These are phyloP conservation scores for Ceryle rudis DNA, from an alignment of 2,797 vertebrate species.

Conservation along the genomic window DNA sequence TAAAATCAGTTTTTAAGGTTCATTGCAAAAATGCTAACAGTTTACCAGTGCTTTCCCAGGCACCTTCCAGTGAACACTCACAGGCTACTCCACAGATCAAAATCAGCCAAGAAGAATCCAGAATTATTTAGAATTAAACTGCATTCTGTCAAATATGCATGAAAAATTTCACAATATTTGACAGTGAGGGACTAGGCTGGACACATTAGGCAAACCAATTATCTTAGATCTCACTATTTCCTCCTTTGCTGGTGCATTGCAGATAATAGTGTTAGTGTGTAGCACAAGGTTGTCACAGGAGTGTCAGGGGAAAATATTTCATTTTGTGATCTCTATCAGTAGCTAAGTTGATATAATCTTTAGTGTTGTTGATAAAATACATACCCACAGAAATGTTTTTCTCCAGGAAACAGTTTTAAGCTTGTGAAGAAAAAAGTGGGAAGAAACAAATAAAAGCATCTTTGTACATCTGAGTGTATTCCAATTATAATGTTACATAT, in stretches of 20 bases:
- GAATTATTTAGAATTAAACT: not conserved
- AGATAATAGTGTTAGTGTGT: not conserved
- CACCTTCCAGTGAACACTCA: not conserved
- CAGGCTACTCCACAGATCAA: not conserved
- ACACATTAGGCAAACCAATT: not conserved
- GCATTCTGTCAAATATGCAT: not conserved
- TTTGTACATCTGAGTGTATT: not conserved
- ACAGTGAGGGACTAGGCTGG: not conserved
- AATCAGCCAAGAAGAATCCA: not conserved
- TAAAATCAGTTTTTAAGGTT: not conserved
- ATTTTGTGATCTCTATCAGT: not conserved
- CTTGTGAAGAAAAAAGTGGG: not conserved
- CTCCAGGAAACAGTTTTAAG: not conserved
- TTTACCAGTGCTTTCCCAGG: not conserved
- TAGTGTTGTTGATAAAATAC: not conserved
- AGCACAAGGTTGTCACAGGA: not conserved
- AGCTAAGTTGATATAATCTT: not conserved
- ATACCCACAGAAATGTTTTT: not conserved
- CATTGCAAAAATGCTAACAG: rapidly evolving
- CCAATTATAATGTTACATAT: not conserved
- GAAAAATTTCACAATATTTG: not conserved
- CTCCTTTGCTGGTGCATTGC: not conserved
- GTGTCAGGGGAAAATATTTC: not conserved
- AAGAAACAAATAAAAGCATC: not conserved
- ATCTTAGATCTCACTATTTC: not conserved